Evolutionary conservation across 2,113 vertebrate genomes (phyloP).

Genomic region (Panthera uncia): DNA sequence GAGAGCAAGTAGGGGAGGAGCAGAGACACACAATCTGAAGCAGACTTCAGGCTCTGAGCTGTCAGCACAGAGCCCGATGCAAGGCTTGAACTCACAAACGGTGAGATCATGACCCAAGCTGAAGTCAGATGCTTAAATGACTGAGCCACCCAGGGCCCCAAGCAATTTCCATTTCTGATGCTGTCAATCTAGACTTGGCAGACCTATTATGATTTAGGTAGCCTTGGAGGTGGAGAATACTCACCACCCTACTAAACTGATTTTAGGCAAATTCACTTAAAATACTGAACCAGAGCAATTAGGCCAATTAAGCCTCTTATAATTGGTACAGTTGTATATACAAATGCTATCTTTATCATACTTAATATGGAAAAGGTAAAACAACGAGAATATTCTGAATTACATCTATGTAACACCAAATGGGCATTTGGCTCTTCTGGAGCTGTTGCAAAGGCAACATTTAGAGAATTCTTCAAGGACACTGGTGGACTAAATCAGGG

Average conservation of each 20-base stretch:
- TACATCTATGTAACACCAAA: background rate
- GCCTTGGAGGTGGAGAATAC: background rate
- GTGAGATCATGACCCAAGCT: too few relatives aligned
- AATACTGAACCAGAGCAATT: background rate
- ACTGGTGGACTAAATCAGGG: background rate
- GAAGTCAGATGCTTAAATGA: too few relatives aligned
- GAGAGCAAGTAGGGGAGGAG: too few relatives aligned
- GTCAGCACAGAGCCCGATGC: too few relatives aligned
- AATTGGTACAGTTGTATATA: background rate
- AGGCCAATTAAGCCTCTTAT: background rate
- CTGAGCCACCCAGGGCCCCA: too few relatives aligned
- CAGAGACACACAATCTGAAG: too few relatives aligned
- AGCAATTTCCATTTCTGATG: background rate
- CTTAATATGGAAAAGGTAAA: background rate
- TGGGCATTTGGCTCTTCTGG: background rate
- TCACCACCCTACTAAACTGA: background rate
- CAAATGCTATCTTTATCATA: background rate
- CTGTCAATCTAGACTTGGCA: background rate
- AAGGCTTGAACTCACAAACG: too few relatives aligned
- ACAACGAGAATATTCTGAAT: background rate
- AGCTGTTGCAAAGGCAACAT: background rate
- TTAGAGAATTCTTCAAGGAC: background rate
- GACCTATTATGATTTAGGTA: background rate
- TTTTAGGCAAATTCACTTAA: background rate
- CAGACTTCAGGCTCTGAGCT: too few relatives aligned